Base-by-base conservation (phyloP, 2,113 vertebrate genomes). In the Bubo bubo region DNA sequence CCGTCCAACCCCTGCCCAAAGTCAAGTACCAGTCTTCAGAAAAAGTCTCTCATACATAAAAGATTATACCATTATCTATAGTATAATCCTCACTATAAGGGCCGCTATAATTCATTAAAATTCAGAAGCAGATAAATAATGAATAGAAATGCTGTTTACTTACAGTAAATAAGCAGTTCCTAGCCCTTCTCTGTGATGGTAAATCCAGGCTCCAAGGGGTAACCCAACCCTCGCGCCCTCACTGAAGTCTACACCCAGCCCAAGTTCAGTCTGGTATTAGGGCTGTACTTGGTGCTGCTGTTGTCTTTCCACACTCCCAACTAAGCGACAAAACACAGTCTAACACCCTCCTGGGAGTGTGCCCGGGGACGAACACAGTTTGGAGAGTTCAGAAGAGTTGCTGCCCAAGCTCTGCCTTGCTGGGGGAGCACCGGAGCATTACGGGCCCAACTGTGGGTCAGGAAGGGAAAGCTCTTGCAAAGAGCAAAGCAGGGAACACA, bases 111-210 rank as follows among this genome's bases (percentile, higher is more conserved):
- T 13, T 14, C 50, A 77, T 74, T 70, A 50, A 32, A 73, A 80
- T 35, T 8, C 50, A 63, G 35, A 9, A 91, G 81, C 22, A 55
- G 90, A 93, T 93, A 49, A 97, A 93, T 91, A 85, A 91, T 58
- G 53, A 74, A 93, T 23, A 72, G 81, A 50, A 23, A 39, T 19
- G 28, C 24, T 37, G 30, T 45, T 89, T 91, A 28, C 41, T 85
- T 34, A 87, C 73, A 94, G 92, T n/a, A 81, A 84, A 30, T 12
- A 18, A 68, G 58, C n/a, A 39, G 30, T 45, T 88, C 60, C 50
- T 35, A 50, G n/a, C 32, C 4, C 39, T 79, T 22, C 26, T 52
- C 37, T 17, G 37, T 37, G 71, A 39, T 35, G 50, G 56, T 41
- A 66, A 86, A 81, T 71, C 27, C 50, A 47, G 64, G 68, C 23